Conservation (phyloP, 2,888 invertebrate species). For the Himalopsyche japonica region DNA sequence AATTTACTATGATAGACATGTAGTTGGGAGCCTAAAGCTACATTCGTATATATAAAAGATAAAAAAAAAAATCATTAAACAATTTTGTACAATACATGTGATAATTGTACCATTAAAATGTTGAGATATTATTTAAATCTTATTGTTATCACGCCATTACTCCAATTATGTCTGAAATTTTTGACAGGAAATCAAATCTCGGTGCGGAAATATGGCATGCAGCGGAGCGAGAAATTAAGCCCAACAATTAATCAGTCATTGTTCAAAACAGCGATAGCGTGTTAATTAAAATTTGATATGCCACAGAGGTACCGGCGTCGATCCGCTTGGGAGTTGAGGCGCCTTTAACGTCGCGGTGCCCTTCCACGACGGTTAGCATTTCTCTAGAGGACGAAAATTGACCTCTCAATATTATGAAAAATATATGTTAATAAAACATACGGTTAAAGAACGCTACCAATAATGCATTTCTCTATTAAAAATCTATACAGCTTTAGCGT, state of each 20-base stretch:
- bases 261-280: not conserved
- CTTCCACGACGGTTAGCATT: not conserved
- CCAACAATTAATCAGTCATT: not conserved
- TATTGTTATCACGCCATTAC: not conserved
- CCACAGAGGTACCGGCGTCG: not conserved
- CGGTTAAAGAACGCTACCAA: too few species aligned
- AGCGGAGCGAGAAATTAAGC: not conserved
- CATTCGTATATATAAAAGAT: too few species aligned
- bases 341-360: not conserved
- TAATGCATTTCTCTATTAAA: too few species aligned
- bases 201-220: not conserved
- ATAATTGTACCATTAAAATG: too few species aligned
- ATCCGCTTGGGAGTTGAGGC: not conserved
- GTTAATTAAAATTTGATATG: not conserved
- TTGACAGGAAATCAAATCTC: not conserved
- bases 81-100: too few species aligned
- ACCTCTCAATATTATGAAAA: not conserved
- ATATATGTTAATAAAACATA: not conserved
- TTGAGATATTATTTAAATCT: not conserved
- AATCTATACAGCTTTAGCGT: too few species aligned
- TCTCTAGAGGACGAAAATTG: not conserved
- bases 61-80: too few species aligned
- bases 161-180: not conserved
- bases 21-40: too few species aligned
- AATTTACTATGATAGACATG: too few species aligned